These are phyloP conservation scores for Mormyrus lacerda DNA, from an alignment of 2,113 vertebrate species.

Conservation along the genomic window DNA sequence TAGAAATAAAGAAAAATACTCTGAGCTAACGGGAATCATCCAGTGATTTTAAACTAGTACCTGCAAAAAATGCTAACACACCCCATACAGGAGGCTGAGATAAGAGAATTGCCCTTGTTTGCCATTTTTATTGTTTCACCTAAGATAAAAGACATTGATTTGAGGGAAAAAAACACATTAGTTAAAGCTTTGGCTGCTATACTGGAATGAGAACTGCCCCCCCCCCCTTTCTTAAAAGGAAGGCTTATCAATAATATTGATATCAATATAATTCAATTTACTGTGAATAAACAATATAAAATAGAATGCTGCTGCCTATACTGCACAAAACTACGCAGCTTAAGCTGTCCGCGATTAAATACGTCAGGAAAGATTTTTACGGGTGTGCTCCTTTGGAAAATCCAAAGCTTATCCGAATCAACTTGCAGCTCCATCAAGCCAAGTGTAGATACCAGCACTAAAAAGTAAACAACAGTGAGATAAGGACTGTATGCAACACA, in stretches of 20 bases:
- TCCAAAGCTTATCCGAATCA: neutral
- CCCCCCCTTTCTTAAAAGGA: neutral
- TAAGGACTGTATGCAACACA: neutral
- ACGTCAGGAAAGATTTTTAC: neutral
- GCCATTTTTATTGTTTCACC: neutral
- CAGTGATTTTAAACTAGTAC: neutral
- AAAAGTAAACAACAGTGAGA: neutral
- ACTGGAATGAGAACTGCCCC: neutral
- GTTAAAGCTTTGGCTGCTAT: neutral
- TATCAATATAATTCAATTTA: neutral
- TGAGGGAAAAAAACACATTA: neutral
- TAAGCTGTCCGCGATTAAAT: neutral
- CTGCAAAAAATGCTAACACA: neutral
- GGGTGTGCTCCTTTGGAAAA: neutral
- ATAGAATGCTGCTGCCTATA: neutral
- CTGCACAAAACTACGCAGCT: neutral
- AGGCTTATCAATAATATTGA: neutral
- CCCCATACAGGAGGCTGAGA: neutral
- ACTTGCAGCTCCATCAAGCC: neutral
- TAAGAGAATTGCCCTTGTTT: neutral
- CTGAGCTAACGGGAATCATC: neutral
- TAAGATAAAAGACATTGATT: neutral
- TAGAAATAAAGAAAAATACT: neutral
- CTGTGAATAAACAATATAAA: neutral
- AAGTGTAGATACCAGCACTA: neutral